Conservation (phyloP, 1,140 invertebrate species). For the Anastrepha obliqua region DNA sequence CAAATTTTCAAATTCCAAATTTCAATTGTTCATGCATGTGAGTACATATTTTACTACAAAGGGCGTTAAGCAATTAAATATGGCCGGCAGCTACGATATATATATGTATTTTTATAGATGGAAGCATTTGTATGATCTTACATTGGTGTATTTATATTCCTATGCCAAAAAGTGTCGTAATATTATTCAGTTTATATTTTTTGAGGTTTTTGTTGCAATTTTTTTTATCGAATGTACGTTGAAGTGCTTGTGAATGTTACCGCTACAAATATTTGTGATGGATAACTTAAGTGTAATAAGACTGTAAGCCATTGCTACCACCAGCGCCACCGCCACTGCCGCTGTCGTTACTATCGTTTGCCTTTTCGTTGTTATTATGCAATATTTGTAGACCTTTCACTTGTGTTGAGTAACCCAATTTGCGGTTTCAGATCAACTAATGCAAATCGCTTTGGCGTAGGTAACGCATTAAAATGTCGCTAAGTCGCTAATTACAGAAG, state of each 20-base stretch:
- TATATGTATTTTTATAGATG: too few relatives aligned
- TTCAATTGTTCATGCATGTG: background rate
- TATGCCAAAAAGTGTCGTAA: background rate
- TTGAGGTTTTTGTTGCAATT: background rate
- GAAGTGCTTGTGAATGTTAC: background rate
- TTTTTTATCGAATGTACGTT: background rate
- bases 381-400: slow-evolving; percentile 20
- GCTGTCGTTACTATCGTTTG: background rate
- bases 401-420: slow-evolving; percentile 14
- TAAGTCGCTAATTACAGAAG: too few relatives aligned
- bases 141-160: background rate
- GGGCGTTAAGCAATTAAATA: slow-evolving; percentile 33
- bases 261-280: slow-evolving; percentile 13
- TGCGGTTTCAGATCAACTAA: slow-evolving; percentile 20
- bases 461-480: background rate
- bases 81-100: background rate
- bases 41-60: background rate
- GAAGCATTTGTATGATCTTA: too few relatives aligned
- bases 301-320: background rate
- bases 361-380: slow-evolving; percentile 20
- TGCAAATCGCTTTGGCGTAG: background rate
- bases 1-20: slow-evolving; percentile 16
- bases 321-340: background rate
- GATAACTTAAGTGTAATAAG: slow-evolving; percentile 34
- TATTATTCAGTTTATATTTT: background rate